Evolutionary conservation across 1,140 invertebrate genomes (phyloP), one percentile per base, ranked within the genome.

Genomic region (Drosophila pectinifera): DNA sequence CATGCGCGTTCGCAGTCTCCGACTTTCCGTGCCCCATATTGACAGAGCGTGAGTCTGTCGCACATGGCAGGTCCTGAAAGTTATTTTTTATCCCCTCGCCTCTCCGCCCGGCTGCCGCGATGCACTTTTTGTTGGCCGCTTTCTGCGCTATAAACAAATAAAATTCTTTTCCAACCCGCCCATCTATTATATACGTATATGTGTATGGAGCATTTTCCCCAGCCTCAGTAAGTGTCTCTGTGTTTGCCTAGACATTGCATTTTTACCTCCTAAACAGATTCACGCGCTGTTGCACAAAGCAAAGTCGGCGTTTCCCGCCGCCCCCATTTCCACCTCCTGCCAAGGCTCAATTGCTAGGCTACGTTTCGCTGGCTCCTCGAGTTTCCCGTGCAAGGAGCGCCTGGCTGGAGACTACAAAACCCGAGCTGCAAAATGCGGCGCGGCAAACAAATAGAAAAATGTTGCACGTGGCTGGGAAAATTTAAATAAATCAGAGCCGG

Each of bases 211-310:
- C 20, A 58, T 54, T 56, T 20, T 14, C 45, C 28, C 57, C 53
- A 36, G 39, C 46, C 51, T 20, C 57, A 56, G 41, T 18, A 36
- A 28, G 46, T 62, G 68, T 58, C 48, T 70, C 56, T 72, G 64
- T 63, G 46, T 74, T 56, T 82, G 63, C 82, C 74, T 53, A 79
- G 84, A 86, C 83, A 67, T 89, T 88, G 83, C 78, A 88, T 67
- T 81, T 80, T 49, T 69, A 59, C 68, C 72, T 75, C 42, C 55
- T 65, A 51, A 46, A 49, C 75, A 56, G 80, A 79, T 88, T 88
- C 65, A 88, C 84, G 83, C 65, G 67, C 76, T 83, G 84, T 39
- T 88, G 83, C 79, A 88, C 83, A 88, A 83, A 88, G 84, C 84
- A 88, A 88, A 88, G 83, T 88, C 84, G 83, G 83, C 75, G 72